These are phyloP conservation scores for Murina feae DNA, from an alignment of 2,113 vertebrate species.

Conservation along the genomic window DNA sequence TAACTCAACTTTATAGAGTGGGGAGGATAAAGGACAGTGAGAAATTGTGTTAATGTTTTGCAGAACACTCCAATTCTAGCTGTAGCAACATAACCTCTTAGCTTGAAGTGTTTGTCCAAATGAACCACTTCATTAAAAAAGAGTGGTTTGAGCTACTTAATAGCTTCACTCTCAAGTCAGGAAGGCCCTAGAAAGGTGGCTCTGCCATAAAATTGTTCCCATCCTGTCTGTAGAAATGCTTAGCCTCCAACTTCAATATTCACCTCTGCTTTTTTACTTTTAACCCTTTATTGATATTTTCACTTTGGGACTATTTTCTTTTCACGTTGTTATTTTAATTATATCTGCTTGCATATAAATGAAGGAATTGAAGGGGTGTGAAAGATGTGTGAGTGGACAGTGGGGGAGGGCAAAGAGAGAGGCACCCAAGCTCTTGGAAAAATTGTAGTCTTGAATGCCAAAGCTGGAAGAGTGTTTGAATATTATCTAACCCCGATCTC, in stretches of 20 bases:
- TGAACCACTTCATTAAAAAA: slow-evolving; percentile 68
- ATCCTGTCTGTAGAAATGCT: not conserved
- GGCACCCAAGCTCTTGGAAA: not conserved
- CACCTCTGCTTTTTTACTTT: not conserved
- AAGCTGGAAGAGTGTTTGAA: not conserved
- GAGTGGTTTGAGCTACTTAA: slow-evolving; percentile 58
- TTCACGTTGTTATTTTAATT: not conserved
- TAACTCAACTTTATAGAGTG: slow-evolving; percentile 37
- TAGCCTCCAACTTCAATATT: not conserved
- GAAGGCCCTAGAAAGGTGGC: slow-evolving; percentile 35
- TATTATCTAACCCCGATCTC: not conserved
- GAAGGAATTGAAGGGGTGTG: not conserved
- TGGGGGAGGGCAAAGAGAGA: not conserved
- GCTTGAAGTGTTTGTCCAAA: slow-evolving; percentile 69
- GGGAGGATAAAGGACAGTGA: slow-evolving; percentile 23
- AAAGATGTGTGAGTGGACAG: not conserved
- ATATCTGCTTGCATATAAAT: not conserved
- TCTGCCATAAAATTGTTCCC: slow-evolving; percentile 27
- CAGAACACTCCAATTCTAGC: slow-evolving; percentile 39
- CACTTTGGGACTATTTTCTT: not conserved
- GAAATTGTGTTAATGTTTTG: slow-evolving; percentile 42
- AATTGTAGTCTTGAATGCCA: not conserved
- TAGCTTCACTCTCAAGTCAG: slow-evolving; percentile 2
- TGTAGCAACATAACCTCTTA: slow-evolving; percentile 52
- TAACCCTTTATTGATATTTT: not conserved